phyloP scores from a whole-genome alignment of 2,888 invertebrate species.

The Periphyllus acericola region DNA sequence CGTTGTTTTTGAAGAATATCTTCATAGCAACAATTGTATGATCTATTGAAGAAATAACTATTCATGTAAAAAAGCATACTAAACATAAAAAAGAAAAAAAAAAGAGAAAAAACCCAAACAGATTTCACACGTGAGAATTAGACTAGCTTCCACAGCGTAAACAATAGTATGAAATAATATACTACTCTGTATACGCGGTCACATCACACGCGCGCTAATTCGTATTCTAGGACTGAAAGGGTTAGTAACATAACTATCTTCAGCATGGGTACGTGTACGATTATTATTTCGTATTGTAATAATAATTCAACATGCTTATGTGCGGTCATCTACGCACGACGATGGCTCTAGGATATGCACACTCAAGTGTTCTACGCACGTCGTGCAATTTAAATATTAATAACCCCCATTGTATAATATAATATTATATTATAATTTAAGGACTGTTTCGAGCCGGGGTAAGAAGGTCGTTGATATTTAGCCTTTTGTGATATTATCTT shows the following conservation, averaged over 20 bases:
- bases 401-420: neutral
- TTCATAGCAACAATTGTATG: neutral
- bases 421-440: neutral
- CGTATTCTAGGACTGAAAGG: neutral
- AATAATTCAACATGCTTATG: neutral
- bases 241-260: neutral
- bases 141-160: constrained; percentile 31
- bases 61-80: neutral
- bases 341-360: neutral
- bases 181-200: neutral
- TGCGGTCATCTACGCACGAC: neutral
- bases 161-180: neutral
- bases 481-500: neutral
- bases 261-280: neutral
- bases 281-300: neutral
- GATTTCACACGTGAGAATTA: constrained; percentile 38
- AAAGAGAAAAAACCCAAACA: neutral
- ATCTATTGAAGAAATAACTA: neutral
- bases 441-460: neutral
- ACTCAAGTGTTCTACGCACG: constrained; percentile 9
- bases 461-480: constrained; percentile 43
- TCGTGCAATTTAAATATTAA: constrained; percentile 42
- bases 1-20: neutral
- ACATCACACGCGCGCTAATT: neutral
- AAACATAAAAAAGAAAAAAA: too few species aligned